Base-by-base conservation (phyloP, 1,140 invertebrate genomes). In the Temnothorax longispinosus region DNA sequence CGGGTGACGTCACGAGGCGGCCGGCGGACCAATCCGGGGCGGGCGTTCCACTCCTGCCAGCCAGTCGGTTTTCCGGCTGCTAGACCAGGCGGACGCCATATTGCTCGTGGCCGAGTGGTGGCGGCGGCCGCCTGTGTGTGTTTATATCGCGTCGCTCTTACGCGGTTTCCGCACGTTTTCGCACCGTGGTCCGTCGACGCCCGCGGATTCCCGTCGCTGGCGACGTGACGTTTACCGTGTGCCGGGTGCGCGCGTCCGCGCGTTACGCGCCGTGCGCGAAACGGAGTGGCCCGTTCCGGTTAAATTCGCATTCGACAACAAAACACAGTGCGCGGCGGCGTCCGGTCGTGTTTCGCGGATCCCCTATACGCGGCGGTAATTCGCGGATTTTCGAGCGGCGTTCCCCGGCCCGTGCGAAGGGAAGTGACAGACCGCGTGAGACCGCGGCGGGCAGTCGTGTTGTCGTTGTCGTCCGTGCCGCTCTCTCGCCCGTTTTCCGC, bases 31-130 rank as follows among this genome's bases (percentile, higher is more conserved):
- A 94, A 94, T 94, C 93, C 91, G 91, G 84, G 72, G 47, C 76
- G 87, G 32, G 58, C 64, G 27, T 54, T 77, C 15, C 65, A 27
- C 52, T 86, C 87, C 86, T 80, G 80, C 71, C 76, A 85, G 67
- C 88, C 88, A 93, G 93, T 91, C 90, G 92, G 92, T 93, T 93
- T 93, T 91, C 93, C 93, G 93, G 91, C 92, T 94, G 93, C 91
- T 90, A 92, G 91, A 92, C 88, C 89, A 85, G 77, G 92, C 88
- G 93, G 93, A 92, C 94, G 94, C 94, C 93, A 94, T 94, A 94
- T 94, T 94, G 93, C 87, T 84, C 89, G 88, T 89, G 88, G 89
- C 89, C 88, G 85, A 90, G 89, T 89, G 90, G 88, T 90, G 91
- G 93, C 87, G 88, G 88, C 52, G 88, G 89, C 92, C 94, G 94